Evolutionary conservation across 1,140 invertebrate genomes (phyloP).

Genomic region (Dermatophagoides farinae): DNA sequence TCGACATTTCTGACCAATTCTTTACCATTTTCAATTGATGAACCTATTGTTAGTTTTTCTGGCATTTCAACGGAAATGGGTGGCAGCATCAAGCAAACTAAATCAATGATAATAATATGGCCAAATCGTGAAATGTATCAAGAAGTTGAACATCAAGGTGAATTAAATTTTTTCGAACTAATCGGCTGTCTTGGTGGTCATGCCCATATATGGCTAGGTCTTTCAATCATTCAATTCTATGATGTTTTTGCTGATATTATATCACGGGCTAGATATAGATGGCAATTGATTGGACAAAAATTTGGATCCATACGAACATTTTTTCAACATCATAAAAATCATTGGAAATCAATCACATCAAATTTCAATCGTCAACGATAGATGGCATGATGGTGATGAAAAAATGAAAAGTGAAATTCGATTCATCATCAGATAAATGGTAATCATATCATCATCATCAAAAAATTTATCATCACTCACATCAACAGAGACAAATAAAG

Average conservation of each 20-base stretch:
- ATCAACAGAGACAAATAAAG: no score
- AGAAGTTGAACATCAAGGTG: neutral
- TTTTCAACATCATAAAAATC: no score
- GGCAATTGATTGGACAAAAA: neutral
- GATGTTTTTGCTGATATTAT: neutral
- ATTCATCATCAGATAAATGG: no score
- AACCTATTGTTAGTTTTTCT: no score
- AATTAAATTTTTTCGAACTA: slow-evolving; percentile 3
- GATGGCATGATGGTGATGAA: neutral
- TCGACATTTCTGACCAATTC: no score
- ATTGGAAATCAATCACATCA: no score
- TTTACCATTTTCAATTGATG: no score
- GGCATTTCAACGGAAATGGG: no score
- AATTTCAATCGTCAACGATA: no score
- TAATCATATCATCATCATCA: no score
- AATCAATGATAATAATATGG: slow-evolving; percentile 5
- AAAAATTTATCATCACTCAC: no score
- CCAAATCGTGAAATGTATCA: slow-evolving; percentile 5
- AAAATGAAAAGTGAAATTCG: neutral
- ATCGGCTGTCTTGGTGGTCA: slow-evolving; percentile 7
- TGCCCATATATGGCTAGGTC: neutral
- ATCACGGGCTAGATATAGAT: neutral
- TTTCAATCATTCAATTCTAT: neutral
- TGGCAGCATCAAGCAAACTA: neutral
- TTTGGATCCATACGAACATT: no score